Base-by-base conservation (phyloP, 2,888 invertebrate genomes). In the Platycheirus rosarum region DNA sequence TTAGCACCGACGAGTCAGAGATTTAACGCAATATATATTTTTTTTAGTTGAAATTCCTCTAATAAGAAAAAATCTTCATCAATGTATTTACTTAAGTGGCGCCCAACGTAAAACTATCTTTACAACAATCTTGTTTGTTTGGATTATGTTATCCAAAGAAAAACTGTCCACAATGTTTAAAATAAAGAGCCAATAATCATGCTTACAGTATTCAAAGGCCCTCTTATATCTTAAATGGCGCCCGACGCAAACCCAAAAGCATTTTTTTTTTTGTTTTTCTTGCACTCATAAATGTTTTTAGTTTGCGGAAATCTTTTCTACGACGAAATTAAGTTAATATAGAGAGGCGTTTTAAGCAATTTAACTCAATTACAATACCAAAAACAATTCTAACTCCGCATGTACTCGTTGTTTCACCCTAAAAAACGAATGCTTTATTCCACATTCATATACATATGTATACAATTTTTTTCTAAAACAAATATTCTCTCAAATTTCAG, bases 401-500 rank as follows among this genome's bases (percentile, higher is more conserved):
- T 60, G 60, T 44, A 60, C 13, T 60, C 29, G 29, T 44, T 60
- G 16, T 60, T 11, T 4, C 11, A 26, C 14, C 57, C 14, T 20
- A 5, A 13, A 23, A 55, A 37, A 55, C 8, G 7, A 53, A 53
- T 35, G 35, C 18, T 53, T 35, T n/a, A 35, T n/a, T 23, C 23
- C 23, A 4, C 23, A 23, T 4, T 6, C 2, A 4, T 23, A 23
- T 23, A 23, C n/a, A 23, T 23, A 23, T 1, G 9, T n/a, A n/a
- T n/a, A 13, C 13, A 13, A 13, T 37, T 35, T 7, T 14, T 14
- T 5, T 9, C 1, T 23, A 37, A 13, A n/a, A 6, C 2, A 7
- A 8, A 8, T 32, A 44, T 40, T 53, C 20, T 76, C 20, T 44
- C 16, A 46, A 76, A 20, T 85, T 86, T 55, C 91, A 91, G 95